These are phyloP conservation scores for Drosophila busckii DNA, from an alignment of 1,140 invertebrate species.

Conservation along the genomic window DNA sequence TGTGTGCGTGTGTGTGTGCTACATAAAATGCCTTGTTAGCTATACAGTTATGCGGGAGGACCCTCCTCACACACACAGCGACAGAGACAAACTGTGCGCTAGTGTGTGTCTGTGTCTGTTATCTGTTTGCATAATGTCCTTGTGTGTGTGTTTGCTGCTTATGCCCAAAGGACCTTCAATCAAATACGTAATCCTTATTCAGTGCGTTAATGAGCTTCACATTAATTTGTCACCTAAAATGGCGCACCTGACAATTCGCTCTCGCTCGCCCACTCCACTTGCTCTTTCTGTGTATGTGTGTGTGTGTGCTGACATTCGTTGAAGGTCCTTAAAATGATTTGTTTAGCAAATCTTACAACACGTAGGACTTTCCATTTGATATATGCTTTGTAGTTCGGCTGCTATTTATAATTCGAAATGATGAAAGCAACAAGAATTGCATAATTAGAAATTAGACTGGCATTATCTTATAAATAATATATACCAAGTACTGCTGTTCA, in stretches of 20 bases:
- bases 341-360: neutral
- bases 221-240: constrained; percentile 66
- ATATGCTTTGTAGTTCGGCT: constrained; percentile 5
- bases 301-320: constrained; percentile 33
- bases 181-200: constrained; percentile 72
- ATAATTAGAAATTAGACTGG: too few species aligned
- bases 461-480: too few species aligned
- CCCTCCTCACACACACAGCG: constrained; percentile 12
- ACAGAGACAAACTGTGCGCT: neutral
- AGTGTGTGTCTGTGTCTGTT: constrained; percentile 27
- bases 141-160: constrained; percentile 32
- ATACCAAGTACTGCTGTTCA: too few species aligned
- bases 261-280: neutral
- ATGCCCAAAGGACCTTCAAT: constrained; percentile 67
- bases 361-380: constrained; percentile 3
- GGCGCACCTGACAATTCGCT: constrained; percentile 54
- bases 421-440: too few species aligned
- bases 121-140: constrained; percentile 17
- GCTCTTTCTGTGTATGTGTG: constrained; percentile 9
- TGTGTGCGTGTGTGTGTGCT: constrained; percentile 2
- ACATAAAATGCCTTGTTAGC: constrained; percentile 65
- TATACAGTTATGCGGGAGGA: constrained; percentile 43
- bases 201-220: constrained; percentile 74
- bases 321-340: constrained; percentile 41
- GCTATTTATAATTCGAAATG: too few species aligned